Conservation (phyloP, 2,113 vertebrate species). For the Pelvicachromis taeniatus region DNA sequence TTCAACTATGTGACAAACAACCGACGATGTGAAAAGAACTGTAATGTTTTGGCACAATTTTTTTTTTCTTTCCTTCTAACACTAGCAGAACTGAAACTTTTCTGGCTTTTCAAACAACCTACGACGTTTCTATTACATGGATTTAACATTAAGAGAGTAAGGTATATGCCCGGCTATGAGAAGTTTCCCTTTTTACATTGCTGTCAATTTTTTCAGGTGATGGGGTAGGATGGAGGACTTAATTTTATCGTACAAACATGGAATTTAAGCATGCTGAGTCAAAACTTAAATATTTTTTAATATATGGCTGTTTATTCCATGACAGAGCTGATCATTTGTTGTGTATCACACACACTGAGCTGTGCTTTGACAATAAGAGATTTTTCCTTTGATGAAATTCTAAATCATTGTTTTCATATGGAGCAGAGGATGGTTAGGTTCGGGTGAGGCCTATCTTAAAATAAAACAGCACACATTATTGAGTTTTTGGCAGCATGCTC, state of each 20-base stretch:
- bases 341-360: background rate
- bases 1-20: slow-evolving; percentile 54
- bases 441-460: slow-evolving; percentile 22
- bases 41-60: slow-evolving; percentile 58
- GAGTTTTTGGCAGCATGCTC: slow-evolving; percentile 63
- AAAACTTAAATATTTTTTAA: background rate
- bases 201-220: background rate
- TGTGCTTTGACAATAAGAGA: slow-evolving; percentile 8
- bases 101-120: slow-evolving; percentile 1
- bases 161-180: background rate
- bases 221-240: background rate
- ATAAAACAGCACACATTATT: slow-evolving; percentile 38
- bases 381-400: background rate
- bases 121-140: background rate
- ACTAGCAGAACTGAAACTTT: background rate
- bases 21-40: slow-evolving; percentile 17
- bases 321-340: slow-evolving; percentile 38
- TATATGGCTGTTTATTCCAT: slow-evolving; percentile 69
- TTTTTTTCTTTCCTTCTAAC: background rate
- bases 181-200: background rate
- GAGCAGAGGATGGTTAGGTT: background rate
- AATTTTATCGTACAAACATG: slow-evolving; percentile 11
- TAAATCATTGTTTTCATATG: background rate
- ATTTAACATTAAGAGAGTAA: slow-evolving; percentile 1
- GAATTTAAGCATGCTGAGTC: slow-evolving; percentile 41